Evolutionary conservation across 2,113 vertebrate genomes (phyloP).

Genomic region (Dipodomys spectabilis): DNA sequence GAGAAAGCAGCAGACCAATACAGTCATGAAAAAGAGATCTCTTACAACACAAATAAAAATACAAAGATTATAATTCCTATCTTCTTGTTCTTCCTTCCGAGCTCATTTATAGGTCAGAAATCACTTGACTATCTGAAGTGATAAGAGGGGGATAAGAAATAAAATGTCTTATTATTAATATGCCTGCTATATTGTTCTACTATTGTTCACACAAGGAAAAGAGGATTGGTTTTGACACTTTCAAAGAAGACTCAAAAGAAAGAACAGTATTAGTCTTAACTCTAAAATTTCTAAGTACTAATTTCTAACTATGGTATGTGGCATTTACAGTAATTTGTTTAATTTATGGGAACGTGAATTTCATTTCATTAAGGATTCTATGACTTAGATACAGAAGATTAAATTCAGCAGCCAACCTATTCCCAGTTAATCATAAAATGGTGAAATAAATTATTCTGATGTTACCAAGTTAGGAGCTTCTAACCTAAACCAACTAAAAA

Average conservation of each 20-base stretch:
- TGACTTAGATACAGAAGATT: constrained; percentile 10
- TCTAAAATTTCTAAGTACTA: constrained; percentile 64
- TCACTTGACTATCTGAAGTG: constrained; percentile 23
- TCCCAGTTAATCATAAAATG: constrained; percentile 19
- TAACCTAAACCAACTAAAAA: constrained; percentile 41
- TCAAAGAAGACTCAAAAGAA: constrained; percentile 48
- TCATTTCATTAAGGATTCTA: constrained; percentile 23
- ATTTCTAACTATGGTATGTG: constrained; percentile 11
- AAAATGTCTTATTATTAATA: constrained; percentile 24
- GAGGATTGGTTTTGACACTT: constrained; percentile 14
- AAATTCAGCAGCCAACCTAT: not conserved
- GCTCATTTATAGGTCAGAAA: constrained; percentile 24
- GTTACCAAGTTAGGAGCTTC: not conserved
- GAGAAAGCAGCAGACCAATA: not conserved
- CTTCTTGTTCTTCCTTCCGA: not conserved
- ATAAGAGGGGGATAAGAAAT: not conserved
- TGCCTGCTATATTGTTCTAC: not conserved
- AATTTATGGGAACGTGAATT: constrained; percentile 26
- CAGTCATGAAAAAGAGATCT: not conserved
- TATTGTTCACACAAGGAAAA: constrained; percentile 42
- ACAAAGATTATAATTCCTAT: constrained; percentile 21
- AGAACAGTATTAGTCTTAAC: constrained; percentile 19
- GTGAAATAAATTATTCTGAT: constrained; percentile 21
- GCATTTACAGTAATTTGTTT: constrained; percentile 41
- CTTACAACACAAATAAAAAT: constrained; percentile 28